A percentile compares a stretch with the other conserved stretches of the same genome.
These are phyloP conservation scores for Antidorcas marsupialis DNA, from an alignment of 2,113 vertebrate genomes.

Conservation along the genomic window DNA sequence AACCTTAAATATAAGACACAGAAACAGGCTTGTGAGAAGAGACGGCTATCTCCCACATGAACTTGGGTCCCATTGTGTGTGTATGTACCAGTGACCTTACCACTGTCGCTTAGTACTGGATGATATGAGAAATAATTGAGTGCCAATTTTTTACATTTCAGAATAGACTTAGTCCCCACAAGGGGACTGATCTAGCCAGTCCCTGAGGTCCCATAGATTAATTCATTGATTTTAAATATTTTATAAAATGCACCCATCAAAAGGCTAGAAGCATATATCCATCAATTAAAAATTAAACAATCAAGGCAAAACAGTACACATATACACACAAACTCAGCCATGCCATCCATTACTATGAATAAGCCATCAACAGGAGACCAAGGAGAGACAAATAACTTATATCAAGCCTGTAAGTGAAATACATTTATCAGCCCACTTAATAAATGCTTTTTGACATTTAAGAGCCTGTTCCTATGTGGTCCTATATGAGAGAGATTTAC, in stretches of 20 bases:
- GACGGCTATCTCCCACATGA: background rate
- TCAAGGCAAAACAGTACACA: conserved; percentile 8
- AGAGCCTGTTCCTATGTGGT: background rate
- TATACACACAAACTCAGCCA: background rate
- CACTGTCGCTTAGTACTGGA: background rate
- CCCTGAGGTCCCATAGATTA: conserved; percentile 7
- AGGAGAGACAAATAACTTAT: conserved; percentile 39
- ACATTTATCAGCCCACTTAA: conserved; percentile 45
- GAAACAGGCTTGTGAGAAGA: background rate
- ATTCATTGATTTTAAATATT: conserved; percentile 54
- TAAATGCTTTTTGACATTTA: conserved; percentile 38
- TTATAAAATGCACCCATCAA: conserved; percentile 39
- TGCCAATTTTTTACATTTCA: background rate
- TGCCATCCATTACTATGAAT: background rate
- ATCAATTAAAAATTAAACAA: conserved; percentile 60
- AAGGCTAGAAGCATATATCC: conserved; percentile 9
- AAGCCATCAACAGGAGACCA: conserved; percentile 18
- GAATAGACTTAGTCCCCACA: background rate
- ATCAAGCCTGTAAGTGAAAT: conserved; percentile 1
- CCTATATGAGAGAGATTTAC: background rate
- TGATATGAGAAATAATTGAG: background rate
- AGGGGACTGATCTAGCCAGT: background rate
- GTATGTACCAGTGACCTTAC: background rate
- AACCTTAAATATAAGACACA: background rate
- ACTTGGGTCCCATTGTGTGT: background rate